Base-by-base conservation (phyloP, 2,113 vertebrate genomes). In the Rhabdomys dilectus region DNA sequence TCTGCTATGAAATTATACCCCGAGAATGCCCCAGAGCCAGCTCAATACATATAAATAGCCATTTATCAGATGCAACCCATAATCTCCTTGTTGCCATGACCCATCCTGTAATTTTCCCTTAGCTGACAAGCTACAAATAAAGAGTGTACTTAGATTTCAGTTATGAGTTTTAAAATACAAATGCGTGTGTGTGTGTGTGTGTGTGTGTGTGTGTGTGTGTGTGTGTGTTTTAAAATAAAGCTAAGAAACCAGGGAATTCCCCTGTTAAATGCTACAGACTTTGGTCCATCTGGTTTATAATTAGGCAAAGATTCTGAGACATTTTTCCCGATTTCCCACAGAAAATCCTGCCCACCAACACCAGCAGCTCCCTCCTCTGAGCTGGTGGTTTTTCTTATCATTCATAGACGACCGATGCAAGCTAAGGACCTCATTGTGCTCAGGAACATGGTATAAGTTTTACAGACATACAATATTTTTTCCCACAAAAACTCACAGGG, bases 61-160 rank as follows among this genome's bases (percentile, higher is more conserved):
- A 89, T 98, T 98, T 97, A 96, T 98, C 95, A 98, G 85, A 86
- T 91, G 85, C 89, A 98, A 60, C 84, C 88, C 11, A 48, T 96
- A 93, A 98, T 97, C 97, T 96, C 39, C 84, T 96, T 16, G 1
- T 62, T 96, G 91, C 93, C 68, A 24, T 94, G 96, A 91, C 94
- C 96, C 85, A 64, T 96, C 82, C 91, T 96, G 88, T 96, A 98
- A 98, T 98, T 98, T 97, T 94, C 94, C 95, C 98, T 97, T 80
- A 88, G 91, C 94, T 96, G 96, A 98, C 94, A 98, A 98, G 66
- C 93, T 97, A 94, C 31, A 42, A 98, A 97, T 96, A 93, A 98
- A 98, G 93, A 98, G 93, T 31, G 0, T 91, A 88, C 58, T 98
- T 24, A 5, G 97, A 97, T 97, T 98, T 92, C 82, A 93, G 66